Base-by-base conservation (phyloP, 2,888 invertebrate species). In the Chalcis sispes region DNA sequence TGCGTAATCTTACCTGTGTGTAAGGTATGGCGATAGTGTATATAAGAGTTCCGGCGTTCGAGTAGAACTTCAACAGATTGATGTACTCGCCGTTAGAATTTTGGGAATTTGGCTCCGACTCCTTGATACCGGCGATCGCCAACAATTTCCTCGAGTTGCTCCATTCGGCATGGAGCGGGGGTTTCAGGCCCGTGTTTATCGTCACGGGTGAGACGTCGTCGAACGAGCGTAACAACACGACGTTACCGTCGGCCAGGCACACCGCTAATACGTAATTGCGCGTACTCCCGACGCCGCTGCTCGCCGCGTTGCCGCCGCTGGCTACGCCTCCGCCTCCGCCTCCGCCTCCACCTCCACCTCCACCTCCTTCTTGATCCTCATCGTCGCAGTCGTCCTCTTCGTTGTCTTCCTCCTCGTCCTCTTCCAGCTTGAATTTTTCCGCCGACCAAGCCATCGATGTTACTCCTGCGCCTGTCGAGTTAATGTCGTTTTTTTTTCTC, bases 401-500 rank as follows among this genome's bases (percentile, higher is more conserved):
- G 29, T 73, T 62, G 8, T 65, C 82, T 70, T 91, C 92, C 80
- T 95, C 96, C 83, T 95, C 95, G 0, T 94, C 95, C 88, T 98
- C 98, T 87, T 98, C 98, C 97, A 98, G 98, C 90, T 97, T 98
- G 89, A 98, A 98, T 86, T 98, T 98, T 88, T 98, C 97, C 87
- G 98, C 98, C 23, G 97, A 97, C 98, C 98, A 98, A 18, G 96
- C 95, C 96, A 98, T 96, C 61, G 95, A 93, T 1, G 94, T 94
- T 82, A 98, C 97, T 8, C 95, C 95, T 36, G 88, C 86, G 36
- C 75, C 77, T 78, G 42, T n/a, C n/a, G n/a, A n/a, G n/a, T n/a
- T n/a, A n/a, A n/a, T n/a, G n/a, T n/a, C n/a, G n/a, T n/a, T n/a
- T n/a, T n/a, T n/a, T n/a, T n/a, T n/a, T n/a, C n/a, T n/a, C n/a